Percentiles rank a stretch among this genome's conserved stretches.
phyloP scores from a whole-genome alignment of 2,888 invertebrate species.

The Apodemia mormo region DNA sequence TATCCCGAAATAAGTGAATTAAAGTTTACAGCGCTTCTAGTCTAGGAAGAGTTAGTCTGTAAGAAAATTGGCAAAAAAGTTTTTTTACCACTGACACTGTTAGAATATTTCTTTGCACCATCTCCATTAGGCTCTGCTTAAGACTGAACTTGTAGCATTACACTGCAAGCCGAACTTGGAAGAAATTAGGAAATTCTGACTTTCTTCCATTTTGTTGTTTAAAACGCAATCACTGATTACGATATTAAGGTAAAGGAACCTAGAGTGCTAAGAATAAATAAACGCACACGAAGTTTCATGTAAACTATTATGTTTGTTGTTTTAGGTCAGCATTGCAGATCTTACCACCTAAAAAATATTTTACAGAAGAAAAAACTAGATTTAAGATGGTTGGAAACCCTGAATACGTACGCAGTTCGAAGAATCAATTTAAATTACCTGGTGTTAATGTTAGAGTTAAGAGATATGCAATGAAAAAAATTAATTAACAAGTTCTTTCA shows the following conservation, averaged over 20 bases:
- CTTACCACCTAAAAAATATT: slow-evolving; percentile 42
- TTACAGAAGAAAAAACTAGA: slow-evolving; percentile 43
- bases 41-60: too few relatives aligned
- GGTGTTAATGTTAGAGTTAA: slow-evolving; percentile 63
- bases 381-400: slow-evolving; percentile 53
- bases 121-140: too few relatives aligned
- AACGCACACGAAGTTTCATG: not conserved
- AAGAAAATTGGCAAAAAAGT: too few relatives aligned
- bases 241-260: slow-evolving; percentile 21
- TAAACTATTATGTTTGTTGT: slow-evolving; percentile 31
- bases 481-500: slow-evolving; percentile 29
- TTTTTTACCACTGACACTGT: too few relatives aligned
- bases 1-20: too few relatives aligned
- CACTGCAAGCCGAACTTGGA: too few relatives aligned
- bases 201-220: not conserved
- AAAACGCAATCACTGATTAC: slow-evolving; percentile 8
- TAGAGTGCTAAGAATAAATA: too few relatives aligned
- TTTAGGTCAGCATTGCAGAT: slow-evolving; percentile 57
- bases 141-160: too few relatives aligned
- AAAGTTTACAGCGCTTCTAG: too few relatives aligned
- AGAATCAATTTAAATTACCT: slow-evolving; percentile 49
- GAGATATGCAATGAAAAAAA: slow-evolving; percentile 50
- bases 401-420: slow-evolving; percentile 51
- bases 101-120: too few relatives aligned
- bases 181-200: too few relatives aligned